A percentile compares a stretch with the other conserved stretches of the same genome.
Conservation (phyloP, 2,888 invertebrate genomes). For the Caenorhabditis sinica region DNA sequence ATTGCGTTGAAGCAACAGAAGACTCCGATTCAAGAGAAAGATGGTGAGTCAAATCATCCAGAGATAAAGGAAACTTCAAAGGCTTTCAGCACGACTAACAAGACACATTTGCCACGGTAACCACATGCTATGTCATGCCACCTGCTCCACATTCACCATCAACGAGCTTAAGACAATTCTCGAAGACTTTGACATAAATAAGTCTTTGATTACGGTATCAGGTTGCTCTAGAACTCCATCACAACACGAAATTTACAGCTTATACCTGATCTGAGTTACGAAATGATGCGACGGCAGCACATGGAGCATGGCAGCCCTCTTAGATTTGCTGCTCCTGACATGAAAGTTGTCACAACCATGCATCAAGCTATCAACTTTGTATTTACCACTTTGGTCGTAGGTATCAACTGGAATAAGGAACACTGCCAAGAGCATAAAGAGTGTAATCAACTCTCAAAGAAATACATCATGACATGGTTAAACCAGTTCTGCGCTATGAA, state of each 20-base stretch:
- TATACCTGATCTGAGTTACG: neutral
- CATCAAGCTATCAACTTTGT: neutral
- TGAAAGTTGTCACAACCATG: neutral
- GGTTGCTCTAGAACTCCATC: neutral
- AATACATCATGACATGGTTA: neutral
- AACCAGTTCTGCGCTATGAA: neutral
- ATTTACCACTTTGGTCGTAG: neutral
- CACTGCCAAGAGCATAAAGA: neutral
- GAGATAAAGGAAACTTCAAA: too few relatives aligned
- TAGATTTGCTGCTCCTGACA: neutral
- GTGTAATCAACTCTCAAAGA: neutral
- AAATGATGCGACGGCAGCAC: neutral
- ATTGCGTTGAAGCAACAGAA: too few relatives aligned
- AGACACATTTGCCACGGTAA: too few relatives aligned
- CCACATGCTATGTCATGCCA: too few relatives aligned
- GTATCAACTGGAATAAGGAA: neutral
- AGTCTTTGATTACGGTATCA: neutral
- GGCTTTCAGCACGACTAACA: too few relatives aligned
- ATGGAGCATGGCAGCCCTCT: neutral
- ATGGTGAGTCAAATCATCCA: too few relatives aligned
- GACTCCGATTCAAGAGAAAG: too few relatives aligned
- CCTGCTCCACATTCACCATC: too few relatives aligned
- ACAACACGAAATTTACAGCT: neutral
- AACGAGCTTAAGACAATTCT: too few relatives aligned
- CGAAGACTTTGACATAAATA: too few relatives aligned